Evolutionary conservation across 1,140 invertebrate species (phyloP).

Genomic region (Rhopalosiphum padi): DNA sequence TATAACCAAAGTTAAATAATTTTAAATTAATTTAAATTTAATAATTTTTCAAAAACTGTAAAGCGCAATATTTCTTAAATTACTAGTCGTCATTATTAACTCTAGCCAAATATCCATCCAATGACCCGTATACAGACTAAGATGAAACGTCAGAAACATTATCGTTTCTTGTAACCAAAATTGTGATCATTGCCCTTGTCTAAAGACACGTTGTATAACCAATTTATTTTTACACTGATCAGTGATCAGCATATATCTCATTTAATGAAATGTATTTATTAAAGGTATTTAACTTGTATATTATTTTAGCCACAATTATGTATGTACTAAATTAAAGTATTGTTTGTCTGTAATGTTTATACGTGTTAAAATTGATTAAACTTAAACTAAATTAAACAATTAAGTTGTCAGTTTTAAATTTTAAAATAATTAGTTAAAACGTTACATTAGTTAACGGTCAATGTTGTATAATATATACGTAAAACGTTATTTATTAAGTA

Average conservation of each 20-base stretch:
- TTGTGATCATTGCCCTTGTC: no score
- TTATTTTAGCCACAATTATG: background rate
- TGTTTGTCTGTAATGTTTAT: background rate
- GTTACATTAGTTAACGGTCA: background rate
- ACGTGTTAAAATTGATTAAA: background rate
- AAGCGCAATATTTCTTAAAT: no score
- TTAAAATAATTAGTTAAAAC: background rate
- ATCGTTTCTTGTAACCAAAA: no score
- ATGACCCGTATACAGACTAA: no score
- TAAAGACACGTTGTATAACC: no score
- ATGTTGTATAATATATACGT: background rate
- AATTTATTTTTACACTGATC: no score
- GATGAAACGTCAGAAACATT: no score
- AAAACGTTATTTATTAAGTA: constrained; percentile 41
- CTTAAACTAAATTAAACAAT: background rate
- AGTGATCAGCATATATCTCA: background rate
- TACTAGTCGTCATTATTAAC: no score
- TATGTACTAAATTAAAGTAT: background rate
- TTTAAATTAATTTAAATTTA: no score
- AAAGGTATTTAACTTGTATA: background rate
- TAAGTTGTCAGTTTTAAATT: background rate
- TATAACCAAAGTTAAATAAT: no score
- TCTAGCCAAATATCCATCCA: no score
- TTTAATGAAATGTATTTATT: background rate
- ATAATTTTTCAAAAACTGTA: no score